Evolutionary conservation across 1,140 invertebrate genomes (phyloP), one percentile per base, ranked within the genome.

Genomic region (Colletes gigas): DNA sequence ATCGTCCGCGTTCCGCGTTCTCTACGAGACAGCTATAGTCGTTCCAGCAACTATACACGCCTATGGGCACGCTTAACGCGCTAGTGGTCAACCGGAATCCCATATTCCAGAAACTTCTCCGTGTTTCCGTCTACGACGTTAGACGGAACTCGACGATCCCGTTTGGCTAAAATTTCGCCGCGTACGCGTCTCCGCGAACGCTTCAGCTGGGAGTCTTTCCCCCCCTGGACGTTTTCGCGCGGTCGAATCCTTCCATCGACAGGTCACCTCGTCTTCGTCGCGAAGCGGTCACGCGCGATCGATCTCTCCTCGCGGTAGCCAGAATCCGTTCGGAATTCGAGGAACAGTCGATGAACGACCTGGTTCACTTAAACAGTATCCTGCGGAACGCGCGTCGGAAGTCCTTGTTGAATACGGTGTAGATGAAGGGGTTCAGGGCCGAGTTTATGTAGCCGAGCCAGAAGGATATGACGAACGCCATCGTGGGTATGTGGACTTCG

Each of bases 401-500:
- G 94, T 99, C 99, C 94, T 99, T 98, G 94, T 99, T 99, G 94
- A 99, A 99, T 89, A 99, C 99, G 65, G 98, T 99, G 93, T 99
- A 99, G 84, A 99, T 99, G 85, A 99, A 97, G 17, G 98, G 99
- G 94, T 99, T 99, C 47, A 99, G 95, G 55, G 98, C 98, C 47
- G 98, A 99, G 93, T 99, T 99, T 95, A 98, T 98, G 93, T 99
- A 99, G 30, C 99, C 99, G 39, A 99, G 94, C 99, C 99, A 99
- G 93, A 99, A 99, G 60, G 98, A 98, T 79, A 99, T 96, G 47
- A 97, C 97, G 91, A 99, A 99, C 3, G 98, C 97, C 83, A 96
- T 95, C 0, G 94, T 95, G 0, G 97, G 97, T 88, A 98, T 97
- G 17, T 96, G 93, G 91, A 97, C 96, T 55, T 91, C 90, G n/a